Evolutionary conservation across 1,140 invertebrate genomes (phyloP), one percentile per base, ranked within the genome.

Genomic region (Kradibia gibbosae): DNA sequence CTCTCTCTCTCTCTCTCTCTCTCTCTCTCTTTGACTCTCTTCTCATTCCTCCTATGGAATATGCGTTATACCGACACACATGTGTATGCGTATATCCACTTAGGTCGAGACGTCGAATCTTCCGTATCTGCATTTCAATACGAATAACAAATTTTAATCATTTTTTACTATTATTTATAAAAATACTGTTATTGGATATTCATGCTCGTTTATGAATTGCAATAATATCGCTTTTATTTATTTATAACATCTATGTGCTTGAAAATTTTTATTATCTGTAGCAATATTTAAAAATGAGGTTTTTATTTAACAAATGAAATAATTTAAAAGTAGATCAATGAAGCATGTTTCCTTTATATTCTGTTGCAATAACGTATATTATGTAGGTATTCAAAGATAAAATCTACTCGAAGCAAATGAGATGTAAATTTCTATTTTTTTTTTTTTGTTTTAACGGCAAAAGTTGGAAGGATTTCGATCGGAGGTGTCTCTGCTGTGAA

Each of bases 121-220:
- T n/a, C 8, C 17, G 36, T 65, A 10, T 3, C 1, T 8, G 31
- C 31, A 36, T 36, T 36, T 65, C 60, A 65, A 34, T 36, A 17
- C 31, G n/a, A n/a, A n/a, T 36, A 34, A 65, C 10, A 65, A 36
- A 65, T 25, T 2, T 4, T 36, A 65, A 65, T 36, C 31, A 17
- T 65, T 65, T 65, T 65, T 65, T 34, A 36, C 36, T 65, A 36
- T 65, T 65, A 65, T 65, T 65, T 36, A 65, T 36, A 36, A 36
- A 36, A 65, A 20, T 65, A 36, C 60, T 36, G 60, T 65, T 65
- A 65, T 36, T 22, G 60, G 15, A 36, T 25, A 34, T n/a, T 22
- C 15, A 13, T 0, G 22, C 1, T 22, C 17, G 31, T 65, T 65
- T 8, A 36, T 65, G 17, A 17, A 65, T 65, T 22, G 5, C 13